Conservation (phyloP, 2,797 vertebrate species). For the Crenichthys baileyi region DNA sequence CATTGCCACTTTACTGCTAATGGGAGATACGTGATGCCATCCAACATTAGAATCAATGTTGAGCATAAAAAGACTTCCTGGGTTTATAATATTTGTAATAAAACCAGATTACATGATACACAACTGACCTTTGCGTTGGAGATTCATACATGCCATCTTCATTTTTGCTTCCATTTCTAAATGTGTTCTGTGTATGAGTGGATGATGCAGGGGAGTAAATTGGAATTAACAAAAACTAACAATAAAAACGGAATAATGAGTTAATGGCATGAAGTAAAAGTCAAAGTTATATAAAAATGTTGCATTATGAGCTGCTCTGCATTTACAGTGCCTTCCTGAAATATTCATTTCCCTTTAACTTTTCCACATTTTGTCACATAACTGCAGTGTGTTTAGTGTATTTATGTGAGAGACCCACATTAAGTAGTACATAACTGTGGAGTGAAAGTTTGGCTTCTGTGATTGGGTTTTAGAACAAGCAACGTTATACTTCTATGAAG, state of each 20-base stretch:
- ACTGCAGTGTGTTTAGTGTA: background rate
- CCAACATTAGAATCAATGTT: constrained; percentile 10
- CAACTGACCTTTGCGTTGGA: constrained; percentile 1
- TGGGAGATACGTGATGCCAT: constrained; percentile 15
- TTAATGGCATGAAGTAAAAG: background rate
- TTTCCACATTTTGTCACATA: background rate
- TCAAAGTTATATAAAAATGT: background rate
- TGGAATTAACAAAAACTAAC: background rate
- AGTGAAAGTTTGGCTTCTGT: too few relatives aligned
- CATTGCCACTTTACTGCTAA: constrained; percentile 29
- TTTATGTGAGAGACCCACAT: too few relatives aligned
- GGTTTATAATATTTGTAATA: constrained; percentile 66
- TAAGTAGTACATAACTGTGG: too few relatives aligned
- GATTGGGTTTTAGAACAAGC: too few relatives aligned
- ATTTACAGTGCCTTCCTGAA: too few relatives aligned
- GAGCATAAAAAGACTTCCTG: constrained; percentile 28
- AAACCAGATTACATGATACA: constrained; percentile 35
- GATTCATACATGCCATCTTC: background rate
- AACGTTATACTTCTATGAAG: background rate
- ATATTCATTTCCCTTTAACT: background rate
- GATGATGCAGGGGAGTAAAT: background rate
- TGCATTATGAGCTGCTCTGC: background rate
- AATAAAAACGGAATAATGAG: background rate
- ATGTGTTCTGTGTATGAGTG: background rate
- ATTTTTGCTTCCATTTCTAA: background rate